Evolutionary conservation across 92 coral and sea anemone genomes (phyloP), one percentile per base, ranked within the genome.

Genomic region (Epizoanthus scotinus): DNA sequence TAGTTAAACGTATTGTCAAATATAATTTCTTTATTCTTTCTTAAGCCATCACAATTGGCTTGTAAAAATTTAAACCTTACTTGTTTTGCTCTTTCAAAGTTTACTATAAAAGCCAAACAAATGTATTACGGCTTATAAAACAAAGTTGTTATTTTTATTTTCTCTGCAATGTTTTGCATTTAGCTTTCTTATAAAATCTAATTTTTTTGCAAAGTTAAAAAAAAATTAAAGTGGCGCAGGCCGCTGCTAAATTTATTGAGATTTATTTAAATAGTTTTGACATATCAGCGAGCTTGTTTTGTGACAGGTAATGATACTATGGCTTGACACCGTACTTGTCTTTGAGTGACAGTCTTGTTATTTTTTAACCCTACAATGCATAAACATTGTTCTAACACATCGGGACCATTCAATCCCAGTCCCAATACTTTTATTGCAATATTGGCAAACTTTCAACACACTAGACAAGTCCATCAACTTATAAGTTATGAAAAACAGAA

Each of bases 241-340:
- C 70, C 70, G 20, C 70, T 29, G 29, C 47, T 62, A 62, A 62
- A 26, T 62, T 62, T 62, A 62, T 62, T 6, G 17, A 64, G 36
- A 64, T 12, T 64, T 63, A 2, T 13, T 63, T 19, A 15, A 63
- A 64, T 18, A 26, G 15, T 3, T 18, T 19, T 64, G 28, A 2
- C 15, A 15, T 64, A 64, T 29, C 22, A 31, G n/a, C 9, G 42
- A 64, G 15, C n/a, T 17, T 17, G 21, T 17, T 34, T 47, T 29
- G n/a, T 17, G 44, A 64, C 4, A 17, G 0, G 31, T 4, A 27
- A 17, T 18, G 65, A 2, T 21, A 60, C 18, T 17, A 2, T 34
- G 40, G 40, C 3, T n/a, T n/a, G 4, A 47, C 14, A 5, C 52
- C 2, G 52, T 47, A 2, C 12, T 47, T 10, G 3, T 47, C 19